Evolutionary conservation across 1,140 invertebrate species (phyloP), one percentile per base, ranked within the genome.

Genomic region (Myzus persicae): DNA sequence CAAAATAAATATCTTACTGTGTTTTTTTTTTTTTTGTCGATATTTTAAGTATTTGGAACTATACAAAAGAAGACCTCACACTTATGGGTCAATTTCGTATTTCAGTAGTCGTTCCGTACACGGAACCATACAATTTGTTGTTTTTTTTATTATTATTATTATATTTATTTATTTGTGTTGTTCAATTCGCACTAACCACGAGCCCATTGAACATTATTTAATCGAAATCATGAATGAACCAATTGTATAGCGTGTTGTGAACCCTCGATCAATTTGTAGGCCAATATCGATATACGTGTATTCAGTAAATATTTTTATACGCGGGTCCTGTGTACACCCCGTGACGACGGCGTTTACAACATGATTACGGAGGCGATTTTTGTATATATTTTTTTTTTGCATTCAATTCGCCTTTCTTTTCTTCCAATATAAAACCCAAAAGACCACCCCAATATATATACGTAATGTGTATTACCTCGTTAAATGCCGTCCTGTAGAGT

Each of bases 221-320:
- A 89, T 92, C 76, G 67, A 48, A 84, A 92, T 84, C 76, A 92
- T 92, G 91, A 92, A 92, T 92, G 91, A 91, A 91, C 90, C 90
- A 22, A 91, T 91, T 91, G 90, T 91, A 44, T 44, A 40, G 90
- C 8, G 44, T 51, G 8, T 24, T 38, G 51, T 54, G 48, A 38
- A 90, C 88, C 81, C 91, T 82, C 91, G 91, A 92, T 92, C 91
- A 92, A 92, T 84, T 92, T 92, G 91, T 92, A 84, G 81, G 91
- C 76, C 91, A 84, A 92, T 92, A 92, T 92, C 76, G 91, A 91
- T 81, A 38, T 76, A 46, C 40, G 22, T 81, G 81, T 44, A 67
- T 76, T n/a, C n/a, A 59, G 59, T 92, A 92, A 48, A 92, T 82
- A 82, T 92, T 82, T 92, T 82, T 92, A 46, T 59, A 67, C 38